Conservation (phyloP, 2,113 vertebrate genomes). For the Caretta caretta region DNA sequence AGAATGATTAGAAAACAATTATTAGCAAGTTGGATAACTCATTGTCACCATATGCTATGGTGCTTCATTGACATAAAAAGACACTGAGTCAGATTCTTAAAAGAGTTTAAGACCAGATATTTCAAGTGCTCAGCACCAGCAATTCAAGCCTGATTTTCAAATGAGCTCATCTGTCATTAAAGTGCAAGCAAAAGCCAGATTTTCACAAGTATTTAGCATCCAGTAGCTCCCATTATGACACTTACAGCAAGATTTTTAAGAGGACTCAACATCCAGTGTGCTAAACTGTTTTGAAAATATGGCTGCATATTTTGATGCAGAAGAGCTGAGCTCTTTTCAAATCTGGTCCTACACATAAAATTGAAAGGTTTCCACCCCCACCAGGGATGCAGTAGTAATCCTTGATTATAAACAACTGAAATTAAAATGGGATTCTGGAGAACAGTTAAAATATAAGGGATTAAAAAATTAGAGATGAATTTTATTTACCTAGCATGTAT, state of each 20-base stretch:
- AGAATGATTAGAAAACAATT: background rate
- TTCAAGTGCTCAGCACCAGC: background rate
- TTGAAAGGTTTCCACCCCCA: background rate
- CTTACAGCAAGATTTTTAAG: background rate
- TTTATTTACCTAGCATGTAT: background rate
- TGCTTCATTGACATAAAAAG: background rate
- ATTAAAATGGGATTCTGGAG: background rate
- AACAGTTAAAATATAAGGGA: background rate
- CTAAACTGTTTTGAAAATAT: background rate
- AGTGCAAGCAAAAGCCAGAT: accelerated
- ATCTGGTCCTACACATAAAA: background rate
- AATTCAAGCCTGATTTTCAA: background rate
- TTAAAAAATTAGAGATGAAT: background rate
- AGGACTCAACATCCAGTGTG: background rate
- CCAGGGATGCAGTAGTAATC: background rate
- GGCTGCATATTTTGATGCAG: background rate
- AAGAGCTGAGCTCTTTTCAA: background rate
- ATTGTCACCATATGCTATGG: background rate
- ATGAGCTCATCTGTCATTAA: background rate
- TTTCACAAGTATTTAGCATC: background rate
- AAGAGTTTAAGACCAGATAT: background rate
- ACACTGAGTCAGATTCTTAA: accelerated
- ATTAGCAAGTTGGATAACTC: background rate
- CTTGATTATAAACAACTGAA: background rate
- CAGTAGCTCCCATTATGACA: background rate